Conservation (phyloP, 1,140 invertebrate species). For the Idris sp. region DNA sequence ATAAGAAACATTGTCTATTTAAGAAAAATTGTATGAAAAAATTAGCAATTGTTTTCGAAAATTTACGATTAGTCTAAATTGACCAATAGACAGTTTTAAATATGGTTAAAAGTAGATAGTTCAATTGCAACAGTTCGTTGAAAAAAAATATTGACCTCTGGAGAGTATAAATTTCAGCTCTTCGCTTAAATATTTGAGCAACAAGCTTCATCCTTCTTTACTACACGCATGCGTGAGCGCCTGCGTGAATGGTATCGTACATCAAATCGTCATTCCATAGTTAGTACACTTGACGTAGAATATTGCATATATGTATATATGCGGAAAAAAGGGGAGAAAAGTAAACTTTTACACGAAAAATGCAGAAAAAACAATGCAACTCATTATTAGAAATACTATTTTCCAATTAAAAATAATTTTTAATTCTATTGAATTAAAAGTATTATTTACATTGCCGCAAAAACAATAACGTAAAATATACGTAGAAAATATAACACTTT, state of each 20-base stretch:
- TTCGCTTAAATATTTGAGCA: constrained; percentile 38
- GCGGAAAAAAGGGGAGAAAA: constrained; percentile 38
- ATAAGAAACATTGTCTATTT: too few species aligned
- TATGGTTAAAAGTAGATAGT: too few species aligned
- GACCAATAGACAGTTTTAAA: too few species aligned
- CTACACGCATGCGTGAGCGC: constrained; percentile 45
- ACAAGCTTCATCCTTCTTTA: constrained; percentile 37
- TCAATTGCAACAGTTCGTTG: constrained; percentile 1
- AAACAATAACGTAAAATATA: too few species aligned
- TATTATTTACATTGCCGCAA: too few species aligned
- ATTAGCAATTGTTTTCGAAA: too few species aligned
- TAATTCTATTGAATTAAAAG: too few species aligned
- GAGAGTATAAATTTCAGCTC: constrained; percentile 21
- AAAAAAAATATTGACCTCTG: constrained; percentile 25
- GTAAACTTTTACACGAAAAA: constrained; percentile 33
- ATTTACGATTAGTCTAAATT: too few species aligned
- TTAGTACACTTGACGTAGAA: constrained; percentile 22
- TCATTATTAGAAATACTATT: too few species aligned
- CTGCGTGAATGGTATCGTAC: constrained; percentile 48
- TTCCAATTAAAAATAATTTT: too few species aligned
- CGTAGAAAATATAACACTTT: too few species aligned
- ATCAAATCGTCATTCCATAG: constrained; percentile 45
- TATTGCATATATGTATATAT: constrained; percentile 25
- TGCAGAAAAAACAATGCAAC: constrained; percentile 35
- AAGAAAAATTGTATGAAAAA: too few species aligned